Conservation (phyloP, 2,113 vertebrate genomes). For the Amazona vittata region DNA sequence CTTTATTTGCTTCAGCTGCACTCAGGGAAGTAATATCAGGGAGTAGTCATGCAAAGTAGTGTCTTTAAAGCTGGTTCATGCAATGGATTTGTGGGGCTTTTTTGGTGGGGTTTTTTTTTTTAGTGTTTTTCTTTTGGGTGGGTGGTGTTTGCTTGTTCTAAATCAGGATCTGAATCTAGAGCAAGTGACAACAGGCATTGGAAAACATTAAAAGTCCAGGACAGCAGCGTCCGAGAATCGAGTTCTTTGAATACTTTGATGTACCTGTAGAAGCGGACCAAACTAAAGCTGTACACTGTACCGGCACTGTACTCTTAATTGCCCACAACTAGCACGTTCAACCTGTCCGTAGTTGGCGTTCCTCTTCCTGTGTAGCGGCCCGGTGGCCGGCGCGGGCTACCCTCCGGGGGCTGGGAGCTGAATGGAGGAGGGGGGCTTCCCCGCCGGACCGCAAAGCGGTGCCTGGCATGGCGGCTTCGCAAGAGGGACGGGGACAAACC, state of each 20-base stretch:
- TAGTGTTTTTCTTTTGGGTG: background rate
- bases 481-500: background rate
- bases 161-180: background rate
- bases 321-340: background rate
- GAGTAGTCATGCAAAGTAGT: background rate
- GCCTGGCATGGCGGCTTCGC: background rate
- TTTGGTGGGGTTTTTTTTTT: background rate
- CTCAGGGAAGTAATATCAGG: background rate
- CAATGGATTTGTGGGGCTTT: background rate
- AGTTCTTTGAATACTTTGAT: background rate
- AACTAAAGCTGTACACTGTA: background rate
- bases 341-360: background rate
- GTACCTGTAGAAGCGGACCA: background rate
- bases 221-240: background rate
- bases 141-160: background rate
- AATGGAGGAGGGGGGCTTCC: background rate
- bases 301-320: background rate
- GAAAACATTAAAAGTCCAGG: background rate
- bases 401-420: too few species aligned
- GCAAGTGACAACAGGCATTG: background rate
- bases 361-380: background rate
- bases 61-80: background rate
- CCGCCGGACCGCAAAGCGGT: too few species aligned
- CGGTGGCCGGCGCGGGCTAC: background rate
- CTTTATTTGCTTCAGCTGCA: background rate